Evolutionary conservation across 2,113 vertebrate genomes (phyloP).

Genomic region (Sus scrofa): T2T-Sscrofa CM000819.6:20942001-20942500

Average conservation of each 20-base stretch:
- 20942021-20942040: background rate
- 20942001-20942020: background rate
- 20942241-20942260: background rate
- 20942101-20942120: background rate
- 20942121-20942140: background rate
- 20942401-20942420: background rate
- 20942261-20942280: background rate
- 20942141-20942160: background rate
- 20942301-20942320: background rate
- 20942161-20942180: background rate
- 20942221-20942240: background rate
- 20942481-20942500: background rate
- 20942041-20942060: background rate
- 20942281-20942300: background rate
- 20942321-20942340: background rate
- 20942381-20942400: background rate
- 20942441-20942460: background rate
- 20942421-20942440: background rate
- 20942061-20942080: background rate
- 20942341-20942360: background rate
- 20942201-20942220: background rate
- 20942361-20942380: background rate
- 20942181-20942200: background rate
- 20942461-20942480: slow-evolving; percentile 15
- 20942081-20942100: background rate